phyloP scores from a whole-genome alignment of 2,797 vertebrate genomes.

The Falco novaeseelandiae region DNA sequence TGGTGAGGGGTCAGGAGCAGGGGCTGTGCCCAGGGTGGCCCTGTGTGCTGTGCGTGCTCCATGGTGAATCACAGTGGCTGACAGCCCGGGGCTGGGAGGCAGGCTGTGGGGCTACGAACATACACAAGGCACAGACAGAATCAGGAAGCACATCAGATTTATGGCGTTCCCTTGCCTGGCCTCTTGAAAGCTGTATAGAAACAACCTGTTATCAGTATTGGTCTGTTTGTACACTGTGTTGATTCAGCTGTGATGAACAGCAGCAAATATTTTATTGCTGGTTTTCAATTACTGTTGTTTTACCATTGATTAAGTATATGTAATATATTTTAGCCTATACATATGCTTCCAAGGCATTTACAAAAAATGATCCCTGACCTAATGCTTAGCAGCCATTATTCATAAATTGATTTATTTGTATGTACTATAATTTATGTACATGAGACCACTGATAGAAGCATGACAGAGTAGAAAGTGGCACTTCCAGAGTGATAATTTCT shows the following conservation, averaged over 20 bases:
- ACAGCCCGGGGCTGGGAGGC: neutral
- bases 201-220: constrained; percentile 47
- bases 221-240: constrained; percentile 61
- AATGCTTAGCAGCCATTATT: neutral
- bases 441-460: neutral
- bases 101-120: neutral
- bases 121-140: neutral
- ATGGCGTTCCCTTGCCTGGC: neutral
- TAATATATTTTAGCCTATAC: neutral
- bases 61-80: neutral
- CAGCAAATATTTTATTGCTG: constrained; percentile 57
- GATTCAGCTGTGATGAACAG: constrained; percentile 50
- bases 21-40: neutral
- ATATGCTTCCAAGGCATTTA: neutral
- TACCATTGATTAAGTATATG: neutral
- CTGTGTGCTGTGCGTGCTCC: neutral
- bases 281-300: constrained; percentile 41
- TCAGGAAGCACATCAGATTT: constrained; percentile 3
- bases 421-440: neutral
- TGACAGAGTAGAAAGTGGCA: neutral
- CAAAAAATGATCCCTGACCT: neutral
- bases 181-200: constrained; percentile 17
- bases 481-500: neutral
- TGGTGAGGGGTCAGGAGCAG: neutral
- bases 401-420: neutral